Conservation (phyloP, 2,113 vertebrate species). For the Channa argus region DNA sequence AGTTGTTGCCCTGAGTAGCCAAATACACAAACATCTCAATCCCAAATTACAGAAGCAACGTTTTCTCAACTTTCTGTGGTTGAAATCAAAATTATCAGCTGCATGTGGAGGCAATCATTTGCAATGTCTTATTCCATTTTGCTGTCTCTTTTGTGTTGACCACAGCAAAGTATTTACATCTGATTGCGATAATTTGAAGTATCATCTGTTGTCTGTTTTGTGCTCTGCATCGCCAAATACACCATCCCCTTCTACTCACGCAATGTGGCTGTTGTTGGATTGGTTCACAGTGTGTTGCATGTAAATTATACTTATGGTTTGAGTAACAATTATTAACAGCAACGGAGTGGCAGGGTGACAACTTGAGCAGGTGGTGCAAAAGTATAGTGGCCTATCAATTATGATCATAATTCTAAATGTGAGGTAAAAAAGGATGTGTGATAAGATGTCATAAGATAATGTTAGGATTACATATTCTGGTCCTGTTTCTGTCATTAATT, state of each 20-base stretch:
- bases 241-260: neutral
- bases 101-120: neutral
- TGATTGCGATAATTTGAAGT: neutral
- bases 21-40: neutral
- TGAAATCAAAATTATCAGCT: neutral
- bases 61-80: neutral
- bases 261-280: neutral
- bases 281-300: neutral
- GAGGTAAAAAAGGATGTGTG: no score
- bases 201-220: neutral
- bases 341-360: no score
- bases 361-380: no score
- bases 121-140: constrained; percentile 3
- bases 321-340: no score
- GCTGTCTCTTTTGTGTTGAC: neutral
- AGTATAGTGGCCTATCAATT: no score
- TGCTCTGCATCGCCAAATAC: neutral
- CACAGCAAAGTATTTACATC: no score
- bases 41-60: neutral
- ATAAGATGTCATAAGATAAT: no score
- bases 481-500: no score
- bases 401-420: no score
- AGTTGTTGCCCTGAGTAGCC: no score
- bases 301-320: no score
- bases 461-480: no score